Percentiles rank a stretch among this genome's conserved stretches.
phyloP scores from a whole-genome alignment of 2,113 vertebrate genomes.

The Oncorhynchus mykiss region DNA sequence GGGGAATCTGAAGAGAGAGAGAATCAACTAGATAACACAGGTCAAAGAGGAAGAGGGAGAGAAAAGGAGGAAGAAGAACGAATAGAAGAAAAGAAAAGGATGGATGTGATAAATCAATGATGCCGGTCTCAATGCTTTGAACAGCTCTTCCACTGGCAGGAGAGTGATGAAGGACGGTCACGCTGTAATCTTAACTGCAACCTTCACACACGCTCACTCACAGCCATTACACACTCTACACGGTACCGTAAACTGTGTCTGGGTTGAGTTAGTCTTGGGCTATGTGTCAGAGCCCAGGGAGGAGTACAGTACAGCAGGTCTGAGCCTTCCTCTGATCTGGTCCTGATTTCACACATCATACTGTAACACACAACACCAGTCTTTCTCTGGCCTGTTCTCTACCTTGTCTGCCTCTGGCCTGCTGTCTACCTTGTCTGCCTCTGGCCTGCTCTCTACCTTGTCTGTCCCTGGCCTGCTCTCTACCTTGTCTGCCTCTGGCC shows the following conservation, averaged over 20 bases:
- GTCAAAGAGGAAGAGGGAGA: background rate
- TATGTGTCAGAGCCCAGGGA: background rate
- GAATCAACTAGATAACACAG: no score
- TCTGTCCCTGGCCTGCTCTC: background rate
- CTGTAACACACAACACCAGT: background rate
- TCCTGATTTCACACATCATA: background rate
- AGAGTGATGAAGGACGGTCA: background rate
- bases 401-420: background rate
- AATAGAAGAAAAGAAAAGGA: background rate
- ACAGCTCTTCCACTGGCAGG: background rate
- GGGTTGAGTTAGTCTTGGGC: background rate
- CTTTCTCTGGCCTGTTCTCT: background rate
- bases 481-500: background rate
- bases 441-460: background rate
- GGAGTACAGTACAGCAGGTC: background rate
- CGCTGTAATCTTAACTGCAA: background rate
- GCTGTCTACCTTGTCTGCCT: background rate
- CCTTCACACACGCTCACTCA: background rate
- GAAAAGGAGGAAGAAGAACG: background rate
- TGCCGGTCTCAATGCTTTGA: background rate
- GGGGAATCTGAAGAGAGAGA: background rate
- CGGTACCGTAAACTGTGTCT: background rate
- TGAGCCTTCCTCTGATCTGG: background rate
- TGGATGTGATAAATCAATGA: background rate
- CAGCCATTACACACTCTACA: background rate